Evolutionary conservation across 2,888 invertebrate genomes (phyloP).

Genomic region (Trileptium ribeirensis): DNA sequence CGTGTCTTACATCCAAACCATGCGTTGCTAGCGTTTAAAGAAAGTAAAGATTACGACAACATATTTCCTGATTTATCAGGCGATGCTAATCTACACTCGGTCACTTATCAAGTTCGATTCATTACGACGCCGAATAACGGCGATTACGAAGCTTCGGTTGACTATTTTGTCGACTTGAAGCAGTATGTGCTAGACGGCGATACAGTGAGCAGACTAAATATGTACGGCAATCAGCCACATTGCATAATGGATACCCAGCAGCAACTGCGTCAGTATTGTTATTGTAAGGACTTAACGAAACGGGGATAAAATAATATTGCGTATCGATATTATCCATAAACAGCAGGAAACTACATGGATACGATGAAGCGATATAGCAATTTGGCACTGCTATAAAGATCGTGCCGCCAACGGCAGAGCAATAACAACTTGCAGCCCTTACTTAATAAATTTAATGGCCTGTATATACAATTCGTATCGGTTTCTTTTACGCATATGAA

Average conservation of each 20-base stretch:
- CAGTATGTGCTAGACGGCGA: slow-evolving; percentile 35
- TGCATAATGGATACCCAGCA: slow-evolving; percentile 39
- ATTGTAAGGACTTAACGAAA: background rate
- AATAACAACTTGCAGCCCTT: too few species aligned
- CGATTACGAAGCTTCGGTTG: slow-evolving; percentile 46
- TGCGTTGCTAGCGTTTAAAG: slow-evolving; percentile 35
- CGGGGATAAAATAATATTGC: too few species aligned
- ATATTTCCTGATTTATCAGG: slow-evolving; percentile 23
- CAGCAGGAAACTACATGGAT: too few species aligned
- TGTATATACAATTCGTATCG: too few species aligned
- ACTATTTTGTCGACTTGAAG: slow-evolving; percentile 23
- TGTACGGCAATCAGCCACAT: slow-evolving; percentile 42
- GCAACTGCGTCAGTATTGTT: slow-evolving; percentile 15
- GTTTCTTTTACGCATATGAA: too few species aligned
- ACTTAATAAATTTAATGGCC: too few species aligned
- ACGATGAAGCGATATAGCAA: too few species aligned
- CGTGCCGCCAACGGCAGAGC: too few species aligned
- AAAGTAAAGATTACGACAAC: slow-evolving; percentile 40
- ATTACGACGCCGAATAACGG: slow-evolving; percentile 44
- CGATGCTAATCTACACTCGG: slow-evolving; percentile 30
- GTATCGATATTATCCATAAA: too few species aligned
- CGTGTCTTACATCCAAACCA: slow-evolving; percentile 37
- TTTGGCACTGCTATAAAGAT: too few species aligned
- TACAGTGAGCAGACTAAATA: slow-evolving; percentile 46
- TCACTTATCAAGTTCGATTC: slow-evolving; percentile 42